phyloP scores from a whole-genome alignment of 2,113 vertebrate species.

The Syngnathoides biaculeatus region DNA sequence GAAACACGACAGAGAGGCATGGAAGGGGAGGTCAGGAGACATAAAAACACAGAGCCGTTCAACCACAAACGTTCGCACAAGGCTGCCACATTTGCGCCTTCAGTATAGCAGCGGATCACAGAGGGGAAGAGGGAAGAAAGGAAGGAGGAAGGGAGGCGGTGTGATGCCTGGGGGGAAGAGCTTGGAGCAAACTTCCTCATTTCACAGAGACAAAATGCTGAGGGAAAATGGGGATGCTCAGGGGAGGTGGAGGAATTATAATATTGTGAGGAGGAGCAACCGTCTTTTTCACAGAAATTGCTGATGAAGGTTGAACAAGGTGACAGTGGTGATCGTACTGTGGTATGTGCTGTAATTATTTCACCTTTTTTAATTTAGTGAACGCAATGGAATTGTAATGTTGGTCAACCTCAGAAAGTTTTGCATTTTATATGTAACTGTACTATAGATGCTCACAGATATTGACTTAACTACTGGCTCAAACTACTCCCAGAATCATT shows the following conservation, averaged over 20 bases:
- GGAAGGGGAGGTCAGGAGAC: slow-evolving; percentile 16
- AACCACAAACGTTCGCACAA: slow-evolving; percentile 33
- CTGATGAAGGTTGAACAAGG: slow-evolving; percentile 14
- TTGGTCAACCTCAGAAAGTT: neutral
- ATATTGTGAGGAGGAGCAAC: slow-evolving; percentile 38
- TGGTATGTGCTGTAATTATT: neutral
- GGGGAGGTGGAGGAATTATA: slow-evolving; percentile 16
- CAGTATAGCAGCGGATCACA: slow-evolving; percentile 25
- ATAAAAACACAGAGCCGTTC: slow-evolving; percentile 27
- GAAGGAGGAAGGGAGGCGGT: slow-evolving; percentile 16
- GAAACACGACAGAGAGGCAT: slow-evolving; percentile 45
- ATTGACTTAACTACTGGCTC: neutral
- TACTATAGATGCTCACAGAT: neutral
- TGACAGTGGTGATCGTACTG: slow-evolving; percentile 4
- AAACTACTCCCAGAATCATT: no score
- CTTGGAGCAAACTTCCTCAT: slow-evolving; percentile 45
- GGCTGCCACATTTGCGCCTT: slow-evolving; percentile 28
- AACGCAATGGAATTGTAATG: neutral
- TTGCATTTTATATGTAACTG: neutral
- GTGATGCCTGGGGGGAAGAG: slow-evolving; percentile 18
- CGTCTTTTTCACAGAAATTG: neutral
- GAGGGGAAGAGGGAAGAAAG: slow-evolving; percentile 16
- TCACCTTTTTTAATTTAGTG: neutral
- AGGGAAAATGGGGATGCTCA: slow-evolving; percentile 33
- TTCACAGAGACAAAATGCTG: slow-evolving; percentile 57